Evolutionary conservation across 2,888 invertebrate species (phyloP), one percentile per base, ranked within the genome.

Genomic region (Ischnura elegans): DNA sequence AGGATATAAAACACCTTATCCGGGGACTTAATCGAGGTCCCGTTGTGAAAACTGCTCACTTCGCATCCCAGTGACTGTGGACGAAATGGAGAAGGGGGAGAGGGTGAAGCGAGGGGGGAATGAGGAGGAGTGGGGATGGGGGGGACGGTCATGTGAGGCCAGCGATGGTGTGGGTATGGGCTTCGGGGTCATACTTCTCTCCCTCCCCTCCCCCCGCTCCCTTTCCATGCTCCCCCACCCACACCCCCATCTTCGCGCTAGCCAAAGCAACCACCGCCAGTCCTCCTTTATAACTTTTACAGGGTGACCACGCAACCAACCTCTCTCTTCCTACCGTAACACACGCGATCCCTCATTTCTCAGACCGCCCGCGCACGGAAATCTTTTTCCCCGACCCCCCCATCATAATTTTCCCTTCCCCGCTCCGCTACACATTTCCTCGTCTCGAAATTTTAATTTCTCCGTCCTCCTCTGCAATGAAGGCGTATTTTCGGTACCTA

Each of bases 271-370:
- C 76, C 25, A 76, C 43, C 45, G 25, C 45, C 86, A 86, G 45
- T 43, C 45, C n/a, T 76, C 36, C 76, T 45, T 86, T 46, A 46
- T 86, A 43, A n/a, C 87, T 61, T 55, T 87, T 87, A 51, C 61
- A 61, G 42, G 36, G 87, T 61, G 43, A 90, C 90, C 90, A 90
- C 90, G 90, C 90, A 90, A 90, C 66, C n/a, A n/a, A n/a, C n/a
- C n/a, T n/a, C n/a, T n/a, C 90, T 90, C 90, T 43, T 66, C 90
- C 61, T 90, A 90, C 90, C 90, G 90, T 90, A 90, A 90, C 90
- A 66, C 90, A 90, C 90, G 90, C 90, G 90, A 90, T 90, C 90
- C 61, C 61, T 90, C 43, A 61, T 90, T 61, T 61, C 55, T 43
- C 61, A 87, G 51, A 87, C 87, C 55, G 51, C 87, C 55, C 42